A percentile compares a stretch with the other conserved stretches of the same genome.
Conservation (phyloP, 2,113 vertebrate genomes). For the Apodemus sylvaticus region DNA sequence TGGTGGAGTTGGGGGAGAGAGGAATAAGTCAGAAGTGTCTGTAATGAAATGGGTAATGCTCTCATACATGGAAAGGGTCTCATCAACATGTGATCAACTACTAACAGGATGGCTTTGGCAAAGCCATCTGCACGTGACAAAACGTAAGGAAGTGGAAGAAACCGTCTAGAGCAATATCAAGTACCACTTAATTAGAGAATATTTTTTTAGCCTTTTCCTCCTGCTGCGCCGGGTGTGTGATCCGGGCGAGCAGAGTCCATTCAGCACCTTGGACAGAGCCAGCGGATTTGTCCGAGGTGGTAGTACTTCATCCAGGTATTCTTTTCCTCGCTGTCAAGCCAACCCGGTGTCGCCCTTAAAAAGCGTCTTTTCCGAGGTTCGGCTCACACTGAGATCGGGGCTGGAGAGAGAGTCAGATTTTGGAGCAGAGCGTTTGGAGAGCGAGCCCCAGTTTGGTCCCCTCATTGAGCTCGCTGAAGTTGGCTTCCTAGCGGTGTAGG, state of each 20-base stretch:
- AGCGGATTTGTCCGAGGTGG: constrained; percentile 78
- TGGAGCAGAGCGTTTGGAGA: constrained; percentile 74
- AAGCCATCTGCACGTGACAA: constrained; percentile 92
- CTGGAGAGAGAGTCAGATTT: constrained; percentile 72
- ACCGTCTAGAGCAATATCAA: constrained; percentile 89
- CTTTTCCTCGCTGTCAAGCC: constrained; percentile 59
- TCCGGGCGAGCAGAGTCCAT: constrained; percentile 73
- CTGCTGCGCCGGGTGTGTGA: constrained; percentile 77
- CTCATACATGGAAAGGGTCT: constrained; percentile 88
- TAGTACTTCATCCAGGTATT: constrained; percentile 64
- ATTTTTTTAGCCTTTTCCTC: constrained; percentile 82
- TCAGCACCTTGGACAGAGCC: constrained; percentile 97
- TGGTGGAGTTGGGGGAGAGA: constrained; percentile 61
- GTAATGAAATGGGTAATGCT: constrained; percentile 83
- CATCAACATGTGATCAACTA: constrained; percentile 93
- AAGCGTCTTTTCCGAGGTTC: constrained; percentile 77
- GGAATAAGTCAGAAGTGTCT: constrained; percentile 78
- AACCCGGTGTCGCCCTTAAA: constrained; percentile 75
- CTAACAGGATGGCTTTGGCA: constrained; percentile 92
- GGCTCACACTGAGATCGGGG: constrained; percentile 76
- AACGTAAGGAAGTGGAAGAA: constrained; percentile 89
- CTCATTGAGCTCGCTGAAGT: constrained; percentile 90
- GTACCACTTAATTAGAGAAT: constrained; percentile 90
- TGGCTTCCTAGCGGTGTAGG: constrained; percentile 89
- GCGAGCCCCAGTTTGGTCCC: constrained; percentile 78